Evolutionary conservation across 92 coral and sea anemone genomes (phyloP), one percentile per base, ranked within the genome.

Genomic region (Heliopora coerulea): DNA sequence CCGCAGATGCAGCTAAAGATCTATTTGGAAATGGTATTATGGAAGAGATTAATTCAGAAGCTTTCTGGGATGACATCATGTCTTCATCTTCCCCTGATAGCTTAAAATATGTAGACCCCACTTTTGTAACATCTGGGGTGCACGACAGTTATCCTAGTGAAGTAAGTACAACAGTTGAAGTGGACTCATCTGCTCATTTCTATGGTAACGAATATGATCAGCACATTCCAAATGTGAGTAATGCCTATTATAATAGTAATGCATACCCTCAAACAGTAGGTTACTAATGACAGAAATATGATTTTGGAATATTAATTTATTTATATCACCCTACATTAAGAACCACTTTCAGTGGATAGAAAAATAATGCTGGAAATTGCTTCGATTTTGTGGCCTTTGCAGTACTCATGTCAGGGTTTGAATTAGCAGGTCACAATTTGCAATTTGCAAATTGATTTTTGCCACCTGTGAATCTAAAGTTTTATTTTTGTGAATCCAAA

Each of bases 1-100:
- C 91, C 13, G 97, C 99, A 12, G 99, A 95, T 76, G 99, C 99
- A 20, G 99, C 99, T 1, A 95, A 95, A 72, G 99, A 95, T 76
- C 85, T 95, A 72, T 95, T 95, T 78, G 99, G 99, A 33, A 95
- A 95, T 57, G 89, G 91, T 58, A 73, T 95, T 19, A 90, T 95
- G 54, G 97, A 95, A 42, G 99, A 95, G 62, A 95, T 95, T 42
- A 96, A 95, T 63, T 87, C 91, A 20, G 99, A 95, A 34, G 96
- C 87, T 27, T 83, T 95, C 54, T 95, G 99, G 99, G 99, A 95
- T 61, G 99, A 95, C 39, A 95, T 95, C 62, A 95, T 95, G 73
- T 91, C 99, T 1, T 91, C 96, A 44, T 82, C 95, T 27, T 85
- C 91, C 0, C 89, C 91, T 37, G 89, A 90, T 48, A 88, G 77